These are phyloP conservation scores for Babyrousa celebensis DNA, from an alignment of 2,797 vertebrate species.

Conservation along the genomic window DNA sequence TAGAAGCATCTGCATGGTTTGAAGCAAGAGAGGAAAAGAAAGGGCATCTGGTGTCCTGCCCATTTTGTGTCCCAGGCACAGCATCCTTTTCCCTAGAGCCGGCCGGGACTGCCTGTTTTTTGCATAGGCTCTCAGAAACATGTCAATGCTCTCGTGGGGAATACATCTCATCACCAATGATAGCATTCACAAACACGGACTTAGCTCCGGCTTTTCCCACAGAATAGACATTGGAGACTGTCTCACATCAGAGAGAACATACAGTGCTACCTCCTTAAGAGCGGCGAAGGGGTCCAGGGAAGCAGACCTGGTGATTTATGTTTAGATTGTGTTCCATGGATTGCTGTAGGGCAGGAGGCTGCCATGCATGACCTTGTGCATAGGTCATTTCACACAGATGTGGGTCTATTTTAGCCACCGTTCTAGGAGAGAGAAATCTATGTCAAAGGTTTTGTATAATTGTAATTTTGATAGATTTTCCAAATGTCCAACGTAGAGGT, in stretches of 20 bases:
- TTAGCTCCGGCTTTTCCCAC: neutral
- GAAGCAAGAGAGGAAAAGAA: neutral
- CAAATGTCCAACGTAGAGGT: neutral
- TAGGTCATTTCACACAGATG: accelerated
- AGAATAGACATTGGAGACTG: too few relatives aligned
- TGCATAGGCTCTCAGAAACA: neutral
- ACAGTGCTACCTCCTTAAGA: accelerated
- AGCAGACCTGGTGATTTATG: neutral
- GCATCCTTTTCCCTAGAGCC: accelerated
- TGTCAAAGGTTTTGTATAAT: neutral
- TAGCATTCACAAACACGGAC: neutral
- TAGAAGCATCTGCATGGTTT: accelerated
- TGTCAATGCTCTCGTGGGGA: accelerated
- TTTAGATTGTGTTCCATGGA: neutral
- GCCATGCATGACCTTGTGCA: accelerated
- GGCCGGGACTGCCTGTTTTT: too few relatives aligned
- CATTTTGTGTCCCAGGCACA: accelerated
- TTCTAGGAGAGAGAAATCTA: neutral
- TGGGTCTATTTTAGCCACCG: neutral
- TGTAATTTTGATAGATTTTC: neutral
- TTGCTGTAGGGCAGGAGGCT: accelerated
- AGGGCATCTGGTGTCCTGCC: accelerated
- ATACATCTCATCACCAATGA: too few relatives aligned
- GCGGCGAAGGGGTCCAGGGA: neutral
- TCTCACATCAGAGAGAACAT: accelerated